Percentiles rank a stretch among this genome's conserved stretches.
These are phyloP conservation scores for Heliconius himera DNA, from an alignment of 1,140 invertebrate species.

Conservation along the genomic window DNA sequence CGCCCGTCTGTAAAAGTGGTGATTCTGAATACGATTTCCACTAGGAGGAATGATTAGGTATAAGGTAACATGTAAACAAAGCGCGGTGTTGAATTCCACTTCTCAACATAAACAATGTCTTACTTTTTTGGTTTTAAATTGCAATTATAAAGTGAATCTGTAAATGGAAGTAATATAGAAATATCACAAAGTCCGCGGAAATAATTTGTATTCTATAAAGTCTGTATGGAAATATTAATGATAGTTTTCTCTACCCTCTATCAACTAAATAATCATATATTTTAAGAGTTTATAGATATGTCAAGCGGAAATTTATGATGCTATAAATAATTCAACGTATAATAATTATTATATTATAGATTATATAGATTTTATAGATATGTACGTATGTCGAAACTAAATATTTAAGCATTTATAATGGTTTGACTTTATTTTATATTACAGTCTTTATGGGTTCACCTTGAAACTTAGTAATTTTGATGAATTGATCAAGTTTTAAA, in stretches of 20 bases:
- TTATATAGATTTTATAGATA: not conserved
- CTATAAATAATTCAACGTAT: not conserved
- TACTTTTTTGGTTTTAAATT: no score
- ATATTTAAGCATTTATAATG: not conserved
- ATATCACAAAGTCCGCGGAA: no score
- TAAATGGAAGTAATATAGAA: no score
- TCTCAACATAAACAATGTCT: no score
- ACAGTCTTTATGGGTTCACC: not conserved
- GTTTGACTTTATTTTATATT: not conserved
- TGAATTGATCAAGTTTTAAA: not conserved
- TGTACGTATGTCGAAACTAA: not conserved
- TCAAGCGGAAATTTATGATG: not conserved
- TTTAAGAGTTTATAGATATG: not conserved
- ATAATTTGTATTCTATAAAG: no score
- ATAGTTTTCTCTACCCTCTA: not conserved
- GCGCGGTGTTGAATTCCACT: no score
- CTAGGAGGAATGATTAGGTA: no score
- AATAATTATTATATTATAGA: not conserved
- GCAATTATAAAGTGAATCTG: no score
- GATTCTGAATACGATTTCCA: no score
- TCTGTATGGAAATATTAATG: no score
- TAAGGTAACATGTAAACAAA: no score
- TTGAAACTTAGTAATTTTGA: not conserved
- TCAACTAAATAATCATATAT: not conserved
- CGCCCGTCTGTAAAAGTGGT: no score